Base-by-base conservation (phyloP, 53 echinoderm and acorn worm genomes). In the Paracentrotus lividus region DNA sequence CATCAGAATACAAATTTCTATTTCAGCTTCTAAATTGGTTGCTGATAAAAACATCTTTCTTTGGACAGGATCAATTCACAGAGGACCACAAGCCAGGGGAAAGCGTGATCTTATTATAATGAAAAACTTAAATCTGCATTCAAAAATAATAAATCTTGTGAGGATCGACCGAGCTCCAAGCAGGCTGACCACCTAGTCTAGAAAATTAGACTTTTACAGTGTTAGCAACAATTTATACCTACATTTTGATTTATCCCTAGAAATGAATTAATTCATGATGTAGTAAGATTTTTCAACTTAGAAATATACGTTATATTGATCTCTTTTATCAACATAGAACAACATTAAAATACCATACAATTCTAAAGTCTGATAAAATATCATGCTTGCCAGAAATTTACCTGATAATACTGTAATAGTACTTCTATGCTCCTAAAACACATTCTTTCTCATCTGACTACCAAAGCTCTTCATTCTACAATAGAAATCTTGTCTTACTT, bases 71-170 rank as follows among this genome's bases (percentile, higher is more conserved):
- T 81, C 81, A 44, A 14, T 45, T 47, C 81, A 47, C 81, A 24
- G 45, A 12, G 81, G 81, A 81, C 44, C 81, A 26, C 2, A 45
- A 81, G 81, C 81, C 81, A 81, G 4, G 81, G 81, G 81, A 81
- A 81, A 26, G 77, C 13, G 47, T 47, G 81, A 81, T 81, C 47
- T 81, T 27, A 81, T 81, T 81, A 81, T 81, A 47, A 81, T 81
- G 81, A 81, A 81, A 81, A 81, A 49, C 5, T 49, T 47, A 81
- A 81, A 81, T 81, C 81, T 81, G 81, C 44, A 81, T 81, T 81
- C 45, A 81, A 81, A 81, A 81, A 47, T 81, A 81, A 81, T 49
- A 81, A 47, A 81, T 81, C 81, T 81, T 26, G 21, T 47, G n/a
- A 45, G 81, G 81, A 81, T 81, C 47, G 81, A 81, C 47, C 1